Evolutionary conservation across 2,888 invertebrate species (phyloP).

Genomic region (Dicroscelio sp.): DNA sequence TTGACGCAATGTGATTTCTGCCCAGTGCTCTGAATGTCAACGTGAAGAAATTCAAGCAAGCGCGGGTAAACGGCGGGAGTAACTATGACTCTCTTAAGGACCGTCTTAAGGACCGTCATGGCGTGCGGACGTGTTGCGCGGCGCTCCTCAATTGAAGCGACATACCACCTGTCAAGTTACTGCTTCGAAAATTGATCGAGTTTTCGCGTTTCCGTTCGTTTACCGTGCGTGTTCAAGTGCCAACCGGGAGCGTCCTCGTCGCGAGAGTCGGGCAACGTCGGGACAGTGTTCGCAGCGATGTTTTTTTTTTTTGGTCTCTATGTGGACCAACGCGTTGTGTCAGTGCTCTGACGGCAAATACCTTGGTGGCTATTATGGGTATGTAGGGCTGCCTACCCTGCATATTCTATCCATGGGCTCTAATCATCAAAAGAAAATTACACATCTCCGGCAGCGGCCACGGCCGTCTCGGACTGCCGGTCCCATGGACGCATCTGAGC

Average conservation of each 20-base stretch:
- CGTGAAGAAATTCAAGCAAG: conserved; percentile 94
- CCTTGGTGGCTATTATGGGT: background rate
- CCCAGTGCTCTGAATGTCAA: conserved; percentile 94
- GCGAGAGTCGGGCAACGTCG: too few relatives aligned
- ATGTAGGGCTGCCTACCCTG: conserved; percentile 26
- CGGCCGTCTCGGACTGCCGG: conserved; percentile 42
- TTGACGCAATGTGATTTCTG: conserved; percentile 94
- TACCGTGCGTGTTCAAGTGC: too few relatives aligned
- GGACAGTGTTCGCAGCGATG: too few relatives aligned
- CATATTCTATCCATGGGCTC: background rate
- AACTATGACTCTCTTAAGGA: conserved; percentile 89
- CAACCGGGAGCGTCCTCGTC: too few relatives aligned
- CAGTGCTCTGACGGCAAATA: background rate
- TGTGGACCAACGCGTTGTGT: too few relatives aligned
- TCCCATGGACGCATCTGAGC: background rate
- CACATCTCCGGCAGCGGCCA: conserved; percentile 2
- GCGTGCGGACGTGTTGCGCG: too few relatives aligned
- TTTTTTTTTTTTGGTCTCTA: too few relatives aligned
- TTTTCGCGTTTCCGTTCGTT: too few relatives aligned
- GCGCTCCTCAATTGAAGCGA: too few relatives aligned
- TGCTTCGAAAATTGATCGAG: too few relatives aligned
- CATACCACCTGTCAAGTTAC: too few relatives aligned
- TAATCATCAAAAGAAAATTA: background rate
- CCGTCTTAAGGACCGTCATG: too few relatives aligned
- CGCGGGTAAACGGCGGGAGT: conserved; percentile 93